Conservation (phyloP, 2,888 invertebrate genomes). For the Acanthacorydalis orientalis region DNA sequence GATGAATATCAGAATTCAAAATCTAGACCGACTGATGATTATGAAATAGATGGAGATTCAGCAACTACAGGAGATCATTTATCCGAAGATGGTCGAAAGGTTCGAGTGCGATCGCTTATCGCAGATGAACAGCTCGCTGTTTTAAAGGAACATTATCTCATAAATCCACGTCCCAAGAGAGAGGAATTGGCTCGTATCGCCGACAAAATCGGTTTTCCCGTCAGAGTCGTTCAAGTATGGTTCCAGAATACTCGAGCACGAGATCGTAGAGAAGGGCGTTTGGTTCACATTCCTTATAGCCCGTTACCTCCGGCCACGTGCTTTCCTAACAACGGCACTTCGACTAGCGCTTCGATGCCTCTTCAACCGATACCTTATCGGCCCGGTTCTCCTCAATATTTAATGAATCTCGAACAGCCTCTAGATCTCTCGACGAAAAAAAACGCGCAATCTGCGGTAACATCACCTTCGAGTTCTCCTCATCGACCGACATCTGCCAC, state of each 20-base stretch:
- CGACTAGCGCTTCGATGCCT: constrained; percentile 8
- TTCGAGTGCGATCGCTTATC: constrained; percentile 82
- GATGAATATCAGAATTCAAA: constrained; percentile 29
- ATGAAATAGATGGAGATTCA: constrained; percentile 37
- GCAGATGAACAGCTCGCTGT: constrained; percentile 85
- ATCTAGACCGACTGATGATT: constrained; percentile 32
- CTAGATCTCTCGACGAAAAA: constrained; percentile 81
- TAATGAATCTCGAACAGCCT: constrained; percentile 47
- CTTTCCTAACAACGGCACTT: constrained; percentile 16
- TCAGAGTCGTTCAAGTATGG: constrained; percentile 84
- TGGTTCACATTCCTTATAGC: constrained; percentile 29
- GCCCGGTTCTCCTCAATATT: constrained; percentile 14
- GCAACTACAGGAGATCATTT: constrained; percentile 26
- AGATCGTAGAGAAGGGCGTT: constrained; percentile 53
- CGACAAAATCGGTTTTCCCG: constrained; percentile 52
- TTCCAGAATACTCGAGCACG: constrained; percentile 90
- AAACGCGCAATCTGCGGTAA: constrained; percentile 34
- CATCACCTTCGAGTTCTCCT: constrained; percentile 45
- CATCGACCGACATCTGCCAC: constrained; percentile 41
- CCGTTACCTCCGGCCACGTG: constrained; percentile 17
- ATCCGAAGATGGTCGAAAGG: constrained; percentile 49
- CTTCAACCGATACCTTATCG: constrained; percentile 7
- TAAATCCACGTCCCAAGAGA: constrained; percentile 85
- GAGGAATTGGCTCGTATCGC: constrained; percentile 87
- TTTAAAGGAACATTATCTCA: constrained; percentile 74